A percentile compares a stretch with the other conserved stretches of the same genome.
Evolutionary conservation across 2,888 invertebrate species (phyloP).

Genomic region (Crepidodera aurea): DNA sequence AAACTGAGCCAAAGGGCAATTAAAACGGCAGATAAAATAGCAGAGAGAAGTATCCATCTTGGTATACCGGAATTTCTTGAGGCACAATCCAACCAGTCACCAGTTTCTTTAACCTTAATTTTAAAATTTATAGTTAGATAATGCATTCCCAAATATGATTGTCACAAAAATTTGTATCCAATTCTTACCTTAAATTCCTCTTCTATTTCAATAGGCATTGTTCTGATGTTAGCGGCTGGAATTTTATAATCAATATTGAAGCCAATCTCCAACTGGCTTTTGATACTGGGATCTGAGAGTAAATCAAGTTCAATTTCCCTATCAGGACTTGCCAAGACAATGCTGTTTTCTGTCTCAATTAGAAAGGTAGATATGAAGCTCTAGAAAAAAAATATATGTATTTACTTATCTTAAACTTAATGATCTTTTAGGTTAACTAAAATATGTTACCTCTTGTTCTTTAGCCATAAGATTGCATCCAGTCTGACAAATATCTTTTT

Average conservation of each 20-base stretch:
- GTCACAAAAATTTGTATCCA: neutral
- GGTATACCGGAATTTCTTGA: constrained; percentile 64
- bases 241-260: constrained; percentile 56
- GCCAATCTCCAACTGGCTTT: constrained; percentile 53
- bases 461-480: constrained; percentile 53
- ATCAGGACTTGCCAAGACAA: constrained; percentile 52
- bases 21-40: constrained; percentile 61
- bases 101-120: constrained; percentile 36
- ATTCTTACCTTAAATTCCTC: constrained; percentile 27
- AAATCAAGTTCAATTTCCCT: constrained; percentile 53
- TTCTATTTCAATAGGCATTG: constrained; percentile 55
- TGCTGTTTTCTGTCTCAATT: constrained; percentile 43
- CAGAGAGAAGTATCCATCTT: constrained; percentile 59
- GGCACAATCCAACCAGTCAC: constrained; percentile 59
- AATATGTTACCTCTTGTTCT: constrained; percentile 45
- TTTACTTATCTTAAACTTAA: too few species aligned
- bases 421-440: too few species aligned
- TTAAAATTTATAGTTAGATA: neutral
- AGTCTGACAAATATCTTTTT: constrained; percentile 47
- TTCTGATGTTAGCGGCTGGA: constrained; percentile 57
- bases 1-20: constrained; percentile 64
- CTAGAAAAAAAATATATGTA: constrained; percentile 31
- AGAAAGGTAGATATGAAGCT: constrained; percentile 40
- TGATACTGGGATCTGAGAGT: constrained; percentile 56
- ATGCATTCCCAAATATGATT: neutral